Evolutionary conservation across 2,888 invertebrate genomes (phyloP), one percentile per base, ranked within the genome.

Genomic region (Parnassius glacialis): DNA sequence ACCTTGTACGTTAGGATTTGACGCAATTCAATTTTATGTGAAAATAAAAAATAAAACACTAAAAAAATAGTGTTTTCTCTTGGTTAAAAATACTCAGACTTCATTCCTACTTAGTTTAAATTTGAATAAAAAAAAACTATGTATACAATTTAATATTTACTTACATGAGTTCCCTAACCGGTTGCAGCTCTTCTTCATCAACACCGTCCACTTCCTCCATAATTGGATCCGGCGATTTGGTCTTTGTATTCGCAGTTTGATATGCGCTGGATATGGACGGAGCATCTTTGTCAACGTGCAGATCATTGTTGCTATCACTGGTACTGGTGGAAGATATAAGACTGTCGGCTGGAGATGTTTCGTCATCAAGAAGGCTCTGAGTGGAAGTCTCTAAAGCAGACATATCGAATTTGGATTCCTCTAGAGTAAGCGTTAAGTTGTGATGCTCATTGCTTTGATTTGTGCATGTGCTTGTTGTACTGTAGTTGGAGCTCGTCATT

Each of bases 301-400:
- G 73, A 59, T 92, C 90, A 63, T 93, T 93, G 62, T 93, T 93
- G 0, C 93, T 92, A 69, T 94, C 94, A 57, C 94, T 94, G 11
- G 93, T 94, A 72, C 94, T 94, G 1, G 91, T 90, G 0, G 92
- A 92, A 47, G 94, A 94, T 66, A 95, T 94, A 57, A 96, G 84
- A 76, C 96, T 96, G 71, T 96, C 96, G 0, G 96, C 95, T 12
- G 97, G 97, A 0, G 96, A 96, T 0, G 96, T 95, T 78, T 97
- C 96, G 73, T 97, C 96, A 67, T 96, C 96, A 43, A 97, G 87
- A 44, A 96, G 83, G 63, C 94, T 93, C 50, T 94, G 94, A 0
- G 94, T 93, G 51, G 94, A 95, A 16, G 94, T 93, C 66, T 94
- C 95, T 55, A 93, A 90, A 55, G 95, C 94, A 2, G 95, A 95